Base-by-base conservation (phyloP, 2,797 vertebrate species). In the Anabas testudineus region DNA sequence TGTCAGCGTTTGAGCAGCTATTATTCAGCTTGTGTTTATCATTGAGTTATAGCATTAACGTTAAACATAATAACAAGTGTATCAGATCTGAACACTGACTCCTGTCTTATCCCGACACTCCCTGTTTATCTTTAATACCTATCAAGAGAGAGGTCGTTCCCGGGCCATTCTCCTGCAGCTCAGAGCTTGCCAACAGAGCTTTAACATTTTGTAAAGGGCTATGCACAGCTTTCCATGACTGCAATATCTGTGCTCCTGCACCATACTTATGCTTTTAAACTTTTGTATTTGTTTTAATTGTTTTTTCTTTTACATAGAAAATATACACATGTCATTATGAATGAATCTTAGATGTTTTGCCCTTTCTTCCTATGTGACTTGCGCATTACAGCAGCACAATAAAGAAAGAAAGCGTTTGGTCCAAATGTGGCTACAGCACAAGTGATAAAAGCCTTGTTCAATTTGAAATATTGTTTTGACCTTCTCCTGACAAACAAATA, bases 401-500 rank as follows among this genome's bases (percentile, higher is more conserved):
- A 19, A 80, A 58, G 41, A 19, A 80, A 58, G 41, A 80, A 79
- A 18, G 46, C 88, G 71, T 87, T 37, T 34, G 42, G 66, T 77
- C 66, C 55, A 76, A 52, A 81, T 63, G 60, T 59, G 36, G 48
- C 46, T 63, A 19, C 78, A 39, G 18, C 87, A 83, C 67, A 64
- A 75, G 84, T 91, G 76, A 80, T 80, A 73, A 75, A 81, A 76
- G 65, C 79, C 78, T 81, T 80, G 82, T 80, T 84, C 73, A 82
- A 85, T 87, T 74, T 71, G 41, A 71, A 81, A 70, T 81, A 85
- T 59, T 78, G 53, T 64, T 76, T 72, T 92, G 94, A 94, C 94
- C 93, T 94, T 85, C 87, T 74, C 67, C 80, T 76, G 32, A 51
- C 65, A 81, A n/a, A n/a, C 67, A 90, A 90, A 90, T 57, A 90